Evolutionary conservation across 2,113 vertebrate genomes (phyloP).

Genomic region (Psilopogon haemacephalus): DNA sequence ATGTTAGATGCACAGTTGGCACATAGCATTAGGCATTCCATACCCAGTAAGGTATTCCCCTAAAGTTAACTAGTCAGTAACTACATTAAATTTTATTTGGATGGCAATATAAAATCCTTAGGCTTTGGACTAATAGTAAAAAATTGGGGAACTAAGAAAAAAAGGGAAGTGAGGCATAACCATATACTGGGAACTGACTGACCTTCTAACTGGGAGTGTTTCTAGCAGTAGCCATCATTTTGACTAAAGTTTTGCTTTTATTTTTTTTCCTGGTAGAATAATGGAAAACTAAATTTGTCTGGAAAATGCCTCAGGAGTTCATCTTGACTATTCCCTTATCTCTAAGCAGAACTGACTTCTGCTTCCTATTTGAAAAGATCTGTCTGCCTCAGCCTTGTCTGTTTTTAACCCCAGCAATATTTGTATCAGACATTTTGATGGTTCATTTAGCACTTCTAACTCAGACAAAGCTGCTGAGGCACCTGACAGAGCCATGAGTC

Average conservation of each 20-base stretch:
- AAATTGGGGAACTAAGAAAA: background rate
- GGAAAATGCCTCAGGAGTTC: background rate
- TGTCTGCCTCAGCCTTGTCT: background rate
- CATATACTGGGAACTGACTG: accelerated
- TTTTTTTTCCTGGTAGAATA: background rate
- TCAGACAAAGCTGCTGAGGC: background rate
- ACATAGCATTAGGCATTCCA: background rate
- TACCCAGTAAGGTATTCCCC: background rate
- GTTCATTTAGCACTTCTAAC: background rate
- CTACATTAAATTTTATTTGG: background rate
- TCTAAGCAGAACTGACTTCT: background rate
- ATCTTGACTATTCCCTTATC: background rate
- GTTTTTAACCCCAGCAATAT: background rate
- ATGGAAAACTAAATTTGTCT: background rate
- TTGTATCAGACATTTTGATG: background rate
- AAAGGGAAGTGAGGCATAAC: background rate
- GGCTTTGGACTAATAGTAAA: background rate
- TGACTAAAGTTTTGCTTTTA: background rate
- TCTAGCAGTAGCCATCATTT: background rate
- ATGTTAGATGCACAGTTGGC: background rate
- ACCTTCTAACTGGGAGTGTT: background rate
- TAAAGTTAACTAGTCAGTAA: background rate
- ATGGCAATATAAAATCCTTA: background rate
- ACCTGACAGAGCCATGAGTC: background rate
- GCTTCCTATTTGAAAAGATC: background rate